Conservation (phyloP, 1,140 invertebrate genomes). For the Musca domestica region DNA sequence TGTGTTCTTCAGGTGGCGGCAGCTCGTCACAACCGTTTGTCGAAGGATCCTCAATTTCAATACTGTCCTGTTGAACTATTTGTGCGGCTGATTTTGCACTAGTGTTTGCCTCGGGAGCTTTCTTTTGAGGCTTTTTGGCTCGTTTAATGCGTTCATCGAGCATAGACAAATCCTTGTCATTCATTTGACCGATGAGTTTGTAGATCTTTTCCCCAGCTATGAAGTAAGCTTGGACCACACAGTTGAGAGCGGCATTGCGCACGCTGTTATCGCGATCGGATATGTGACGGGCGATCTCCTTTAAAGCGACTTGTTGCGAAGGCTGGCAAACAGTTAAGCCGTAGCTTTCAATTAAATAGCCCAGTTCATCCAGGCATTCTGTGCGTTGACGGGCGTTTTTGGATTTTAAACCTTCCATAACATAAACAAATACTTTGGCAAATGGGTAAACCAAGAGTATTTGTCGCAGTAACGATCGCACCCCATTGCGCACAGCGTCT, state of each 20-base stretch:
- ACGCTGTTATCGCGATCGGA: constrained; percentile 95
- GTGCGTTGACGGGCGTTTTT: constrained; percentile 95
- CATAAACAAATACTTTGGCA: constrained; percentile 82
- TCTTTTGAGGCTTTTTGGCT: constrained; percentile 69
- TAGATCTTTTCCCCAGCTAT: constrained; percentile 87
- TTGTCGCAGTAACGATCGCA: constrained; percentile 81
- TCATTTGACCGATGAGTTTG: constrained; percentile 86
- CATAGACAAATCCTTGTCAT: constrained; percentile 89
- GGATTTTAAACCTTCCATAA: constrained; percentile 93
- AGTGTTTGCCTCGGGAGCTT: constrained; percentile 47
- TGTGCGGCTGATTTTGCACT: constrained; percentile 50
- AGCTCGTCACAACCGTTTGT: constrained; percentile 49
- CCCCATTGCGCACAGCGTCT: constrained; percentile 86
- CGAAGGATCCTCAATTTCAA: constrained; percentile 50
- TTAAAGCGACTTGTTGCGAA: constrained; percentile 73
- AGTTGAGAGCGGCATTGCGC: constrained; percentile 91
- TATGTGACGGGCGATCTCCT: constrained; percentile 92
- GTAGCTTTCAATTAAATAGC: constrained; percentile 80
- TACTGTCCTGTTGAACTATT: constrained; percentile 52
- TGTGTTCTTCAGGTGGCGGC: constrained; percentile 46
- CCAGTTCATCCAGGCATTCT: constrained; percentile 92
- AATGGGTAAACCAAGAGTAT: constrained; percentile 84
- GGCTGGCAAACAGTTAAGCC: constrained; percentile 83
- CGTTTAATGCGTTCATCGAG: constrained; percentile 94
- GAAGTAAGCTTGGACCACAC: constrained; percentile 86